A percentile compares a stretch with the other conserved stretches of the same genome.
Conservation (phyloP, 1,140 invertebrate genomes). For the Lanistes nyassanus region DNA sequence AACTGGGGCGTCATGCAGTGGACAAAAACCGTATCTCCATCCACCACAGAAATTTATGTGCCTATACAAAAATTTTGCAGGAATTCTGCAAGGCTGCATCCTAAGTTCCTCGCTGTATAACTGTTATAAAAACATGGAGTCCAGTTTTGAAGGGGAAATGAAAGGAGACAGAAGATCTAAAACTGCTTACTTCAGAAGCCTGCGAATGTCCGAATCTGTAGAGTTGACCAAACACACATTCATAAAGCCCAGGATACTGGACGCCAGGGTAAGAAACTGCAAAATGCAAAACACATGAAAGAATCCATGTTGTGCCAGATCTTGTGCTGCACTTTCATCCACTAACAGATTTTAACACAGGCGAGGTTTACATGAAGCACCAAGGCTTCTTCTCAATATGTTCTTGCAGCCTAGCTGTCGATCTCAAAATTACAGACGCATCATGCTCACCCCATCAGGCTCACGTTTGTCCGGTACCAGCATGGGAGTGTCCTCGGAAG, state of each 20-base stretch:
- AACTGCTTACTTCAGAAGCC: constrained; percentile 45
- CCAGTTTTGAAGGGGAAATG: no score
- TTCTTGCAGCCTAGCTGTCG: neutral
- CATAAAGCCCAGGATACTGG: constrained; percentile 81
- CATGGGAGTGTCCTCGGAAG: constrained; percentile 54
- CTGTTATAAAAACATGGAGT: no score
- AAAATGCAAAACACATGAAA: constrained; percentile 44
- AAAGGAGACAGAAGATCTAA: no score
- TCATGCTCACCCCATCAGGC: constrained; percentile 78
- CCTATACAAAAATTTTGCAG: no score
- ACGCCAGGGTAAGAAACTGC: constrained; percentile 83
- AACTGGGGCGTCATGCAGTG: no score
- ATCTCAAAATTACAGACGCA: neutral
- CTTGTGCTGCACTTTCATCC: neutral
- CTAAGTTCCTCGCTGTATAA: no score
- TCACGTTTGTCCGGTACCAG: constrained; percentile 91
- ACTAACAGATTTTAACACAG: neutral
- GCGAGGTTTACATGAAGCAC: no score
- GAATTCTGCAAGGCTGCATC: no score
- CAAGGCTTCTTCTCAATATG: neutral
- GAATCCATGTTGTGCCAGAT: neutral
- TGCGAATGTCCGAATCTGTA: constrained; percentile 42
- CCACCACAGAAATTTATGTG: no score
- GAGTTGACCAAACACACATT: constrained; percentile 77
- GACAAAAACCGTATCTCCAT: no score